Evolutionary conservation across 2,113 vertebrate species (phyloP).

Genomic region (Prinia subflava): DNA sequence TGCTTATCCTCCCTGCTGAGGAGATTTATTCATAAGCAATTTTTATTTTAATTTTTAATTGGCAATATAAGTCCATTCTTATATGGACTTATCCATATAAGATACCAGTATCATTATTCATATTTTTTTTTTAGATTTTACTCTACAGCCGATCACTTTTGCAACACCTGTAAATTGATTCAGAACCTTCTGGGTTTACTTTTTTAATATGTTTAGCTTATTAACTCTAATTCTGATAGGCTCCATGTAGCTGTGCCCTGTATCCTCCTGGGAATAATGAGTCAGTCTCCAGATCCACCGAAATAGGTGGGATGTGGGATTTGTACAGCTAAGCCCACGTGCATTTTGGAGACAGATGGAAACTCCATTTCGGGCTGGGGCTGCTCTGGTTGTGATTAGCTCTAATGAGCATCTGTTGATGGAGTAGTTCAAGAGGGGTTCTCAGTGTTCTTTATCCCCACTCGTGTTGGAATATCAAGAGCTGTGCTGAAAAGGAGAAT

Average conservation of each 20-base stretch:
- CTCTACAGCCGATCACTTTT: background rate
- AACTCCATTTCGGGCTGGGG: constrained; percentile 19
- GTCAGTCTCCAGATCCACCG: background rate
- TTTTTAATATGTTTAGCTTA: background rate
- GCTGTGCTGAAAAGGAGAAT: background rate
- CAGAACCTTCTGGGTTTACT: background rate
- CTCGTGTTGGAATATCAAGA: background rate
- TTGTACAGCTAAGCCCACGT: constrained; percentile 3
- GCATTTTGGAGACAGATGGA: constrained; percentile 37
- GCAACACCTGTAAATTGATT: background rate
- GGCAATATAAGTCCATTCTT: background rate
- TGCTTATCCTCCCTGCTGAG: background rate
- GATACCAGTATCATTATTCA: background rate
- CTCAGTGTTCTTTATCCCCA: background rate
- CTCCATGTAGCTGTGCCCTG: background rate
- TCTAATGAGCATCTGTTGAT: constrained; percentile 63
- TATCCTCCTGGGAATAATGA: background rate
- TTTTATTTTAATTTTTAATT: background rate
- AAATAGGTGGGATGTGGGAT: constrained; percentile 39
- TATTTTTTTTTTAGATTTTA: background rate
- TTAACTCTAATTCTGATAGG: background rate
- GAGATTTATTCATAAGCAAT: background rate
- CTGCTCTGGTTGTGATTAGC: background rate
- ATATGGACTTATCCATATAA: no score
- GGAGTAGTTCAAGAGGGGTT: background rate